These are phyloP conservation scores for Zoanthus solanderi DNA, from an alignment of 92 coral and sea anemone species.

Conservation along the genomic window DNA sequence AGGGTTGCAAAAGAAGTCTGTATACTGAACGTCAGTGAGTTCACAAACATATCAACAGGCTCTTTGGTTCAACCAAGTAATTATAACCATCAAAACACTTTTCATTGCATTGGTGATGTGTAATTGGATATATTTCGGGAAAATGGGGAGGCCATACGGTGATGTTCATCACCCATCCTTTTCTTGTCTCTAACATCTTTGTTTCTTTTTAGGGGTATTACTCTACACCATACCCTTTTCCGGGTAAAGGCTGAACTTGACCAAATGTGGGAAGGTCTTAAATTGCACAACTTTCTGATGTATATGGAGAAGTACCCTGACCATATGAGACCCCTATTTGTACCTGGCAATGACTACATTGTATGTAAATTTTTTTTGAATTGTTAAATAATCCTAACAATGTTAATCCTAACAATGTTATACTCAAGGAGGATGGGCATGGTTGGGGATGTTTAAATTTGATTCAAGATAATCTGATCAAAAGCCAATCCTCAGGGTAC, in stretches of 20 bases:
- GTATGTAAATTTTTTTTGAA: constrained; percentile 31
- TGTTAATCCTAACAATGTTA: constrained; percentile 33
- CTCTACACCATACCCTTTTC: constrained; percentile 57
- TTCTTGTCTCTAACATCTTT: constrained; percentile 27
- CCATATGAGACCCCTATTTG: constrained; percentile 51
- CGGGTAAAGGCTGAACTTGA: constrained; percentile 54
- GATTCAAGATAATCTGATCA: constrained; percentile 36
- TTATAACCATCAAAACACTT: constrained; percentile 21
- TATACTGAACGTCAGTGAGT: constrained; percentile 27
- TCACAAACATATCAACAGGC: constrained; percentile 19
- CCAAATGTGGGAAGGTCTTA: constrained; percentile 58
- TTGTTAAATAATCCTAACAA: constrained; percentile 32
- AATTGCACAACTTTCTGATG: constrained; percentile 46
- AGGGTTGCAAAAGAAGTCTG: constrained; percentile 36
- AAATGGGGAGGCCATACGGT: constrained; percentile 32
- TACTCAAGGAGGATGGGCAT: constrained; percentile 34
- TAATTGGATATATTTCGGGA: constrained; percentile 11
- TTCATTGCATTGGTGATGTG: constrained; percentile 34
- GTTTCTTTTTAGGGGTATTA: constrained; percentile 48
- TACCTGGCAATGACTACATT: constrained; percentile 58
- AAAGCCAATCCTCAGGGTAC: constrained; percentile 27
- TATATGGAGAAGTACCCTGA: constrained; percentile 47
- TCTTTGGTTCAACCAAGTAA: constrained; percentile 36
- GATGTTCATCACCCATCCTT: constrained; percentile 36
- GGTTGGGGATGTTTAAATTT: constrained; percentile 23